Base-by-base conservation (phyloP, 2,113 vertebrate species). In the Tragelaphus imberbis region DNA sequence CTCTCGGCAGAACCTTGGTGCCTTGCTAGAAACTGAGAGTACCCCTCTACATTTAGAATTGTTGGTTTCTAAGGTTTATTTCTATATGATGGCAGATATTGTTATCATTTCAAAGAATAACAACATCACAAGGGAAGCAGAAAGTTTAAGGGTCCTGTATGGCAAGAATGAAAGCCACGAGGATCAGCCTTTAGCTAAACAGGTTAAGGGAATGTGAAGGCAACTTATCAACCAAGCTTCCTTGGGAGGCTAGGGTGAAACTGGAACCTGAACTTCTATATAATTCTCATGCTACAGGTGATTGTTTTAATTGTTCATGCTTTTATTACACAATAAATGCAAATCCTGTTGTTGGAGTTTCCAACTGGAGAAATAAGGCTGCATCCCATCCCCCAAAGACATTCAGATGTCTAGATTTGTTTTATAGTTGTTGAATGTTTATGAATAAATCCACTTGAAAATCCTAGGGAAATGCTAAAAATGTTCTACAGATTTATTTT, bases 371-470 rank as follows among this genome's bases (percentile, higher is more conserved):
- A 93, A 91, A 91, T 95, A 25, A 53, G 30, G 11, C 25, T 81
- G 61, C 11, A 63, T 59, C 5, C 3, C 2, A 11, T 91, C 3
- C 1, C 28, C 4, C 33, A 68, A 97, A 93, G 65, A 85, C 14
- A 95, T 89, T 86, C 63, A 59, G 81, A 44, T 59, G n/a, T 97
- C 91, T 98, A 86, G 80, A 97, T 95, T 94, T 94, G 36, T 91
- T 93, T 95, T 94, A 59, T 94, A 94, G 59, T 97, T 80, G 53
- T 84, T 95, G 59, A 98, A 88, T 95, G 88, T 88, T 97, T 1
- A 33, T 86, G 93, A 92, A 79, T 95, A 98, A 94, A 97, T 91
- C 61, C 90, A 15, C 86, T 95, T 91, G 77, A 97, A 98, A 99
- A 94, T 55, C 65, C 53, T 84, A 58, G 85, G 58, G 95, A 96